Conservation (phyloP, 2,888 invertebrate genomes). For the Vanessa cardui region DNA sequence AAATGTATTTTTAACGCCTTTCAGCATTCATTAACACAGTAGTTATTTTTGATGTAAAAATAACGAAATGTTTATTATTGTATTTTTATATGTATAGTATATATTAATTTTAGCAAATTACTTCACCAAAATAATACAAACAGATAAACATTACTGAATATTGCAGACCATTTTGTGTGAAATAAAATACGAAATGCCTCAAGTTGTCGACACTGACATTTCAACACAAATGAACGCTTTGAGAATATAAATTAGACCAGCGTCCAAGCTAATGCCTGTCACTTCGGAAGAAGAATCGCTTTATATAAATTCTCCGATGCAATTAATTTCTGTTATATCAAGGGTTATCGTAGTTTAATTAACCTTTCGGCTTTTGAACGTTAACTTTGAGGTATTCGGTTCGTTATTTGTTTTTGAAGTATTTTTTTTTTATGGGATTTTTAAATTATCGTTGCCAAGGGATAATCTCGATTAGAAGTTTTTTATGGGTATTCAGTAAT, state of each 20-base stretch:
- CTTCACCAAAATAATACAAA: too few relatives aligned
- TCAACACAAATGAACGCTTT: constrained; percentile 22
- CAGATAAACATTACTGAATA: too few relatives aligned
- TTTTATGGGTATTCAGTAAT: background rate
- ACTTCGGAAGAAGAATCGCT: constrained; percentile 70
- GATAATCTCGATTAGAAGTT: background rate
- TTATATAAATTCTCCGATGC: constrained; percentile 72
- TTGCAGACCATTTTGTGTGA: background rate
- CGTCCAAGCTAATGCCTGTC: constrained; percentile 60
- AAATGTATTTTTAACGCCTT: too few relatives aligned
- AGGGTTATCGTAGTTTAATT: constrained; percentile 68
- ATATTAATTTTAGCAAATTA: too few relatives aligned
- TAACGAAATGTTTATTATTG: too few relatives aligned
- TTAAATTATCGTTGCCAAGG: background rate
- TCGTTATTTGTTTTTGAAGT: constrained; percentile 20
- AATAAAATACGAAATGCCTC: background rate
- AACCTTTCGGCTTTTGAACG: constrained; percentile 44
- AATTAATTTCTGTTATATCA: constrained; percentile 74
- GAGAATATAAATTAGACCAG: constrained; percentile 42
- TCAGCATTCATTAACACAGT: too few relatives aligned
- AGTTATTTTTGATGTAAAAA: too few relatives aligned
- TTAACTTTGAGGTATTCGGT: constrained; percentile 21
- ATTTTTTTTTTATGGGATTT: constrained; percentile 5
- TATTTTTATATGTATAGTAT: too few relatives aligned
- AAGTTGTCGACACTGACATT: background rate